phyloP scores from a whole-genome alignment of 2,888 invertebrate genomes.

The Cotesia congregata region DNA sequence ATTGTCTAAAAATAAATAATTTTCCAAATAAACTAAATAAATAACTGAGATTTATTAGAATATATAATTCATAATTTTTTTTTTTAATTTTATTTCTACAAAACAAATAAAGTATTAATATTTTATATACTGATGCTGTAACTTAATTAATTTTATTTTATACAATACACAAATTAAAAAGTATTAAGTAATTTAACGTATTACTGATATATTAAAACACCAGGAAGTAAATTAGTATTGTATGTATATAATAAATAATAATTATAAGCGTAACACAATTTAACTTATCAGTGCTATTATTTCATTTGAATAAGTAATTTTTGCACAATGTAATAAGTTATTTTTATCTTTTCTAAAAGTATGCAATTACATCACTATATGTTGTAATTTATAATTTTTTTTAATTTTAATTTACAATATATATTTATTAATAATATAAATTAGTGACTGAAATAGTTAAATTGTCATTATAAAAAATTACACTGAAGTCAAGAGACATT shows the following conservation, averaged over 20 bases:
- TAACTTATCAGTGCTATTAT: slow-evolving; percentile 1
- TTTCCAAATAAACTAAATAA: no score
- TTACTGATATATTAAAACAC: background rate
- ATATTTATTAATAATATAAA: no score
- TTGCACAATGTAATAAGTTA: slow-evolving; percentile 3
- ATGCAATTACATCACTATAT: background rate
- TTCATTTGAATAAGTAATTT: slow-evolving; percentile 16
- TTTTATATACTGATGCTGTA: no score
- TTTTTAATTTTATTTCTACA: no score
- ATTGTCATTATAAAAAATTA: background rate
- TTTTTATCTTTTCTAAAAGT: background rate
- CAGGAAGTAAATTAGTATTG: slow-evolving; percentile 2
- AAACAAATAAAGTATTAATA: no score
- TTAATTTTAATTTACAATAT: background rate
- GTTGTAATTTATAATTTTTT: background rate
- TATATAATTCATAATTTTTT: no score
- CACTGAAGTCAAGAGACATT: background rate
- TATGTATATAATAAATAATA: background rate
- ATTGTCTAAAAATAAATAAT: no score
- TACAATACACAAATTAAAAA: no score
- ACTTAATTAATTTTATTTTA: no score
- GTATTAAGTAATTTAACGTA: background rate
- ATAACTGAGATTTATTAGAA: no score
- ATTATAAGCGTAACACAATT: slow-evolving; percentile 1
- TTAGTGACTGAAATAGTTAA: background rate